Evolutionary conservation across 2,888 invertebrate species (phyloP), one percentile per base, ranked within the genome.

Genomic region (Drosophila imparisetae): DNA sequence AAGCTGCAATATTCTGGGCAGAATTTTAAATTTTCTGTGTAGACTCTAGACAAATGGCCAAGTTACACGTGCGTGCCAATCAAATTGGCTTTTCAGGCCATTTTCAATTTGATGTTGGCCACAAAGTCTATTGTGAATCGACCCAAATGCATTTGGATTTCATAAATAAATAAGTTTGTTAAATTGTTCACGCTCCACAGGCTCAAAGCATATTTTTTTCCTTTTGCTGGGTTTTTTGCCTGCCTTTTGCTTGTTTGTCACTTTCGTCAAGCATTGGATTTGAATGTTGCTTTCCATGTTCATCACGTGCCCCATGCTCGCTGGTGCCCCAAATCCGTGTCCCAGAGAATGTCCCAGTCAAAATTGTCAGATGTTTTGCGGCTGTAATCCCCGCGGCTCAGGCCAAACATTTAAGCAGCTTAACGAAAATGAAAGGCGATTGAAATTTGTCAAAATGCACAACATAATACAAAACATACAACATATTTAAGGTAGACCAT

Each of bases 151-250:
- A 83, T 78, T 86, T 81, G 75, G 61, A 62, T 72, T 75, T 90
- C 81, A 85, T 85, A 85, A 85, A 85, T 85, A 85, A 90, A 89
- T 81, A 89, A 74, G 81, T 72, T 78, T 83, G 73, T 83, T 86
- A 89, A 85, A 85, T 83, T 89, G 87, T 81, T 71, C 81, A 75
- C 65, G 84, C 58, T 76, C 59, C 66, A 67, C 27, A 64, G 59
- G 62, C 61, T 58, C 29, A 42, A 30, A 36, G 2, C 60, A 7
- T 24, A 24, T 21, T 24, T 45, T 24, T 18, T 42, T 21, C 24
- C 15, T 59, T 36, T 36, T 36, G 8, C n/a, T 38, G 7, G 38
- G 1, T 24, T 21, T 65, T 52, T 36, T 57, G 29, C 60, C 36
- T 29, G 61, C 59, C 48, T 61, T 76, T 21, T 67, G 78, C 63